Conservation (phyloP, 53 echinoderm and acorn worm species). For the Paracentrotus lividus region DNA sequence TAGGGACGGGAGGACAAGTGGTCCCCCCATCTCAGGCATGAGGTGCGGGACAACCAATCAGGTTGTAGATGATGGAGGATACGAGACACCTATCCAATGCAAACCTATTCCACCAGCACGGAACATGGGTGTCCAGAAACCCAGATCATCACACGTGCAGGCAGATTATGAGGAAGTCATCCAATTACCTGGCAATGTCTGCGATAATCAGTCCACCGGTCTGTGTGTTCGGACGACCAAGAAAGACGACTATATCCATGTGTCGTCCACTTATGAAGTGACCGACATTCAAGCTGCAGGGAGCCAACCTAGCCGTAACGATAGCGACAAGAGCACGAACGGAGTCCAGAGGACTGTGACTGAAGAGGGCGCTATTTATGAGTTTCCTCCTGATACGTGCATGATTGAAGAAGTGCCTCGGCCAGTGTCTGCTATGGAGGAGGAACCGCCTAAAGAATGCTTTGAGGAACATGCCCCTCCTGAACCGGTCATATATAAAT, state of each 20-base stretch:
- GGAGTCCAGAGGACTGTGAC: conserved; percentile 60
- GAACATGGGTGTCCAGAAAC: conserved; percentile 54
- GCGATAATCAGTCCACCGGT: conserved; percentile 67
- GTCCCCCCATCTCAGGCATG: neutral
- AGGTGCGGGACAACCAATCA: conserved; percentile 18
- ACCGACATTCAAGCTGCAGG: conserved; percentile 76
- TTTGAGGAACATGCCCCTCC: conserved; percentile 76
- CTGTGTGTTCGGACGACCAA: conserved; percentile 72
- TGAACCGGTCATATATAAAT: conserved; percentile 88
- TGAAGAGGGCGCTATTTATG: conserved; percentile 81
- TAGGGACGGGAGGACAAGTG: neutral
- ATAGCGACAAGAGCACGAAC: conserved; percentile 76
- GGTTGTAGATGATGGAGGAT: conserved; percentile 87
- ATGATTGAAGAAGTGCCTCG: conserved; percentile 14
- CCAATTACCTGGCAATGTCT: conserved; percentile 72
- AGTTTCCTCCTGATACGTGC: conserved; percentile 85
- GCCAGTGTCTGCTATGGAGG: conserved; percentile 65
- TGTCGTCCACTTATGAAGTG: conserved; percentile 80
- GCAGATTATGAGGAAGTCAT: conserved; percentile 93
- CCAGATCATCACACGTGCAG: conserved; percentile 75
- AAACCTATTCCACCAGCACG: conserved; percentile 69
- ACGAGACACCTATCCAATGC: conserved; percentile 91
- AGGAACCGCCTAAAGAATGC: conserved; percentile 37
- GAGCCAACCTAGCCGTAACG: conserved; percentile 54
- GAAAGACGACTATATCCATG: conserved; percentile 84